Conservation (phyloP, 2,888 invertebrate genomes). For the Hirudinaria manillensis region DNA sequence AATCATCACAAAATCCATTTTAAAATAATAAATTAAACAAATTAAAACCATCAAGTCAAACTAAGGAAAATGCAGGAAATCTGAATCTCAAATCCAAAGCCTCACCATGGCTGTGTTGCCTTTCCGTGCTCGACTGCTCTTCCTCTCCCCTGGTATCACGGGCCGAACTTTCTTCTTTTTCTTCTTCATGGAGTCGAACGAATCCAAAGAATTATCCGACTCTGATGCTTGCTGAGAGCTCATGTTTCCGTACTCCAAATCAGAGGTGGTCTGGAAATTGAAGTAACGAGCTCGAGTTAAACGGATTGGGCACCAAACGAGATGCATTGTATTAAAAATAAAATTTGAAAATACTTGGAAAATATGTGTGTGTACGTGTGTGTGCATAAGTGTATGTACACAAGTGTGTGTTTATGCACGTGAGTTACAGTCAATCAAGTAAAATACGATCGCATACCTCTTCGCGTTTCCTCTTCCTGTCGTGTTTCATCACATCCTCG, state of each 20-base stretch:
- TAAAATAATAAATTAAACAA: neutral
- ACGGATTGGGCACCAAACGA: too few species aligned
- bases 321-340: too few species aligned
- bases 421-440: too few species aligned
- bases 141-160: slow-evolving; percentile 41
- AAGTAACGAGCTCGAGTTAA: too few species aligned
- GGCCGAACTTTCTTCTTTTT: slow-evolving; percentile 32
- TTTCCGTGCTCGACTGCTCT: slow-evolving; percentile 37
- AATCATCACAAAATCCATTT: too few species aligned
- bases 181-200: slow-evolving; percentile 32
- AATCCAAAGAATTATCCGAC: slow-evolving; percentile 27
- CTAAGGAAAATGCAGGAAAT: neutral
- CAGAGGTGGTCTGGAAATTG: neutral
- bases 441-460: neutral
- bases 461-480: slow-evolving; percentile 17
- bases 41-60: neutral
- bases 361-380: too few species aligned
- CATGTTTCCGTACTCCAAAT: slow-evolving; percentile 7
- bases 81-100: neutral
- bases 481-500: neutral
- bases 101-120: slow-evolving; percentile 21
- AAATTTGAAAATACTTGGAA: too few species aligned
- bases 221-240: slow-evolving; percentile 11
- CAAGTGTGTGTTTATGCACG: too few species aligned
- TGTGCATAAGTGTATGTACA: too few species aligned